Conservation (phyloP, 1,140 invertebrate genomes). For the Orchestia grillus region DNA sequence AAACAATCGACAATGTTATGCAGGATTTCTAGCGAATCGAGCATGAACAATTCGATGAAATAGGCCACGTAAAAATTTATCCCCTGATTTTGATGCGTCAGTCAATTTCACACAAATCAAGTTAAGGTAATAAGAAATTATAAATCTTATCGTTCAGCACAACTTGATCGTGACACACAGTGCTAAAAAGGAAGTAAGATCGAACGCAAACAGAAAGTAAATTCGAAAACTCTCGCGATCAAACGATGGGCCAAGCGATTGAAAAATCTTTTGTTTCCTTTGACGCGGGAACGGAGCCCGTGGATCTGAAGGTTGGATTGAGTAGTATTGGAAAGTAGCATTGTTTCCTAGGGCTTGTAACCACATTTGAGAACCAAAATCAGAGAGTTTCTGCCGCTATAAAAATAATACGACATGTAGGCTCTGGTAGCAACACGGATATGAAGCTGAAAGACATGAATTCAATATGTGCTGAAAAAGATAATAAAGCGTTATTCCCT, state of each 20-base stretch:
- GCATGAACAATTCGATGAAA: too few species aligned
- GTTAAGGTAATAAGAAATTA: not conserved
- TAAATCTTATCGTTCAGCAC: not conserved
- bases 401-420: not conserved
- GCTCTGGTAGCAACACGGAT: not conserved
- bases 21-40: too few species aligned
- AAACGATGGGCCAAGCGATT: not conserved
- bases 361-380: not conserved
- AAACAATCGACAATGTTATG: too few species aligned
- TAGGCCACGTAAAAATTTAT: too few species aligned
- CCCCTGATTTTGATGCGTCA: too few species aligned
- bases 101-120: too few species aligned
- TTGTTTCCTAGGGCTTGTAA: not conserved
- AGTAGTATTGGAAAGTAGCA: not conserved
- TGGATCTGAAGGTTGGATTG: not conserved
- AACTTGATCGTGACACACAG: not conserved
- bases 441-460: not conserved
- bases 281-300: too few species aligned
- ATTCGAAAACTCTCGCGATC: not conserved
- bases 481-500: not conserved
- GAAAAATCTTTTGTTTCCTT: not conserved
- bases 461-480: not conserved
- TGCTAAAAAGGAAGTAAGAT: not conserved
- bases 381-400: not conserved
- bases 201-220: not conserved